Percentiles rank a stretch among this genome's conserved stretches.
These are phyloP conservation scores for Drosophila hamatofila DNA, from an alignment of 2,888 invertebrate genomes.

Conservation along the genomic window DNA sequence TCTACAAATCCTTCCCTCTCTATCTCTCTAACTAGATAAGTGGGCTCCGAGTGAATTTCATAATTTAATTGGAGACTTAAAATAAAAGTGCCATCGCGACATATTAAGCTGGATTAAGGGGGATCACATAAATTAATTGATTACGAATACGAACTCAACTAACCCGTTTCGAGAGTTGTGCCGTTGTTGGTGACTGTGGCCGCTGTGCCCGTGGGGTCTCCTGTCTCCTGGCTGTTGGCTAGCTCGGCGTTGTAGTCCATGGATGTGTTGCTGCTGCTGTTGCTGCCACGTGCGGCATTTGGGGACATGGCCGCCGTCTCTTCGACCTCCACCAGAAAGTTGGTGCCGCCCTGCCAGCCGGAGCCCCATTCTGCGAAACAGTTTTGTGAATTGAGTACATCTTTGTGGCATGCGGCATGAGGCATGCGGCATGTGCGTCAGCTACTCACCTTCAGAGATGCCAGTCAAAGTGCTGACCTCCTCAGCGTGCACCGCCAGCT, in stretches of 20 bases:
- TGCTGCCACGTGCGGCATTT: conserved; percentile 42
- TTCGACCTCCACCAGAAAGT: conserved; percentile 85
- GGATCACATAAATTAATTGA: conserved; percentile 13
- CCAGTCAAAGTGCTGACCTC: conserved; percentile 75
- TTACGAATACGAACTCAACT: conserved; percentile 15
- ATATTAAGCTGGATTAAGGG: conserved; percentile 10
- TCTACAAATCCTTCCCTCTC: background rate
- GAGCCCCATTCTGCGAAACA: conserved; percentile 84
- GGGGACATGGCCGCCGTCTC: conserved; percentile 78
- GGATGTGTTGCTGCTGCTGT: conserved; percentile 59
- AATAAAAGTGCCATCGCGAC: no score
- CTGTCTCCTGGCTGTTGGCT: conserved; percentile 68
- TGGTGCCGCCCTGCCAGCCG: conserved; percentile 84
- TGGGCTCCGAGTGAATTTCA: background rate
- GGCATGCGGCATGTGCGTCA: conserved; percentile 27
- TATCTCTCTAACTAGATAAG: no score
- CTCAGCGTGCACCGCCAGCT: conserved; percentile 81
- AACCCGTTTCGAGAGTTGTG: conserved; percentile 68
- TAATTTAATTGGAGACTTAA: background rate
- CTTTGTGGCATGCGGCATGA: conserved; percentile 36
- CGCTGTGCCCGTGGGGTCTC: conserved; percentile 52
- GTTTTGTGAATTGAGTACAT: conserved; percentile 24
- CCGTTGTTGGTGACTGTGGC: conserved; percentile 54
- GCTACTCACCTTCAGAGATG: conserved; percentile 83
- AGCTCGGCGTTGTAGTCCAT: conserved; percentile 69